phyloP scores from a whole-genome alignment of 92 coral and sea anemone species.

The Epizoanthus stellaris region DNA sequence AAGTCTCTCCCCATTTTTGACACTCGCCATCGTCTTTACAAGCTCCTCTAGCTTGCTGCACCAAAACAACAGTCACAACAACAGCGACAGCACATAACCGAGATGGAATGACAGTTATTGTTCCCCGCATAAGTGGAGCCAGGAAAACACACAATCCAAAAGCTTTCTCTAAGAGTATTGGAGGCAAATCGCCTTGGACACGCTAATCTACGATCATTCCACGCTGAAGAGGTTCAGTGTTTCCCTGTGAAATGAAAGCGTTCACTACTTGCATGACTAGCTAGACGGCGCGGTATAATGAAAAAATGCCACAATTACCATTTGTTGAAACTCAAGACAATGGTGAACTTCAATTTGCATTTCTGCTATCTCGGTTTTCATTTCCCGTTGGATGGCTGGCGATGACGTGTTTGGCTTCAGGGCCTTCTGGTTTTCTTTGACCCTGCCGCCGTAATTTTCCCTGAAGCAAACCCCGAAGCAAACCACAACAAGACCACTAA shows the following conservation, averaged over 20 bases:
- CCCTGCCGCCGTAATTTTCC: constrained; percentile 12
- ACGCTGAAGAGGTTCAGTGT: neutral
- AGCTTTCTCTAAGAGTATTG: neutral
- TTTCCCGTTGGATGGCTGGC: constrained; percentile 40
- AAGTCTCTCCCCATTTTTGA: constrained; percentile 5
- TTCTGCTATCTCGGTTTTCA: constrained; percentile 40
- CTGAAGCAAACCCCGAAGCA: constrained; percentile 11
- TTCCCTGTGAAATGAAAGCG: neutral
- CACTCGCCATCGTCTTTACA: constrained; percentile 14
- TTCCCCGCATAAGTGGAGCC: constrained; percentile 20
- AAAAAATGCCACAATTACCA: constrained; percentile 40
- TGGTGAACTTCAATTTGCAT: constrained; percentile 34
- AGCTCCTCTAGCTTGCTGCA: neutral
- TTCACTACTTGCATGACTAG: constrained; percentile 32
- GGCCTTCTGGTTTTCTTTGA: constrained; percentile 26
- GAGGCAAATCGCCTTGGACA: neutral
- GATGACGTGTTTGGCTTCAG: constrained; percentile 32
- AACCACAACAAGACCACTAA: neutral
- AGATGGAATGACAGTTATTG: constrained; percentile 27
- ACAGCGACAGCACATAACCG: constrained; percentile 21
- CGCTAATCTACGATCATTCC: too few species aligned
- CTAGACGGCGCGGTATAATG: constrained; percentile 21
- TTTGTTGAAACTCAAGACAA: constrained; percentile 45
- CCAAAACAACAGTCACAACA: neutral
- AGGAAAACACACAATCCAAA: neutral